Evolutionary conservation across 2,113 vertebrate species (phyloP), one percentile per base, ranked within the genome.

Genomic region (Triplophysa tibetana): DNA sequence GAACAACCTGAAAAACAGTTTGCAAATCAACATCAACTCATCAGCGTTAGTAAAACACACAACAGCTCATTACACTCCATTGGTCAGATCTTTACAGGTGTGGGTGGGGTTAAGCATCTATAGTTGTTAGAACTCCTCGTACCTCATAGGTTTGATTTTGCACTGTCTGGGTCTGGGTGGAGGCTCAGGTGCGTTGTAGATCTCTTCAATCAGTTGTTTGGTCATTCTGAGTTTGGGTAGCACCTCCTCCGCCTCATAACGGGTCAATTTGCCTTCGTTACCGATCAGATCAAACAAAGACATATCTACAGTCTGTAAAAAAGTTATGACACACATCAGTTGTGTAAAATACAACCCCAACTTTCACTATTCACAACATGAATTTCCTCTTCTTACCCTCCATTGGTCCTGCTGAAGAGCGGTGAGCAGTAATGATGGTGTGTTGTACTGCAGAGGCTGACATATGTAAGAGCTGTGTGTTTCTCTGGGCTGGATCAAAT

Each of bases 81-180:
- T 58, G 54, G n/a, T 58, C 7, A 21, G 16, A 58, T 16, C 16
- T 17, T 5, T 58, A 58, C 54, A 58, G 19, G 14, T 13, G 48
- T 13, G 11, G 48, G 48, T 4, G 48, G 8, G 17, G 17, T 7
- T 19, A 19, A 19, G 2, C 14, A 8, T 5, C 17, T n/a, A 17
- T 19, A 23, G 23, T 5, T 14, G 8, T 48, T n/a, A n/a, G n/a
- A n/a, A 52, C 38, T 0, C 29, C 17, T 62, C 87, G 16, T 60
- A 97, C 96, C 95, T 96, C 95, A 92, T 95, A 54, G 96, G 93
- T 86, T 98, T 98, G 84, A 98, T 93, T 24, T 94, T 96, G 85
- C 94, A 94, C 1, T 91, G 90, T 79, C 89, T 94, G 76, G 93
- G 94, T 78, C 93, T 90, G 2, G 94, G 82, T 0, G 93, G 88